Conservation (phyloP, 1,140 invertebrate species). For the Anoplophora glabripennis region DNA sequence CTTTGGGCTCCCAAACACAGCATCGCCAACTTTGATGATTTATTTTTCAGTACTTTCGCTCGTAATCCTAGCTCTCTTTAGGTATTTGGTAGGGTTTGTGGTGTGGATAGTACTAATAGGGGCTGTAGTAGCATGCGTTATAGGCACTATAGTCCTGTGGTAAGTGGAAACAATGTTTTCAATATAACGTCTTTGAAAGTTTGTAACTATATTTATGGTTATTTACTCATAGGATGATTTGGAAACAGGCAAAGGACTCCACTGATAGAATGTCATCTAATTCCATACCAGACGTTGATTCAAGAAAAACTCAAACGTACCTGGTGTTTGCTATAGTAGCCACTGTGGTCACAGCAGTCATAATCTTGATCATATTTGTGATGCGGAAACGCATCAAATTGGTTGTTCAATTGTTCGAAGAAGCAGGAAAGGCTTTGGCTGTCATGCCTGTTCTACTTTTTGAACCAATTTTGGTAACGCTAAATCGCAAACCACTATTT, state of each 20-base stretch:
- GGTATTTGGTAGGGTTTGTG: slow-evolving; percentile 61
- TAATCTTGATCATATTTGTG: slow-evolving; percentile 65
- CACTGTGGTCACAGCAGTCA: slow-evolving; percentile 61
- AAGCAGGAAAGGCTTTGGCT: slow-evolving; percentile 71
- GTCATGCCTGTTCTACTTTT: slow-evolving; percentile 70
- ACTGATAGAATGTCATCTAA: slow-evolving; percentile 5
- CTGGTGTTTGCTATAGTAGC: slow-evolving; percentile 60
- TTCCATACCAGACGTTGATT: slow-evolving; percentile 19
- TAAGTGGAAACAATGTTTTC: slow-evolving; percentile 46
- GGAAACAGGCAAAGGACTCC: slow-evolving; percentile 20
- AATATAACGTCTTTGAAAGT: too few species aligned
- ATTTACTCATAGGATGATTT: slow-evolving; percentile 30
- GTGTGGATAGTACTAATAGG: slow-evolving; percentile 68
- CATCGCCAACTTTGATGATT: background rate
- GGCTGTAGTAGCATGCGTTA: slow-evolving; percentile 57
- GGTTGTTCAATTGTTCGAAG: slow-evolving; percentile 69
- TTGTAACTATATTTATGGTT: too few species aligned
- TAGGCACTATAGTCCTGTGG: slow-evolving; percentile 66
- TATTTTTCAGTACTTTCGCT: slow-evolving; percentile 58
- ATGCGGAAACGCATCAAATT: slow-evolving; percentile 71
- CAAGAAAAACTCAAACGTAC: slow-evolving; percentile 46
- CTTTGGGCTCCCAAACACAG: slow-evolving; percentile 1
- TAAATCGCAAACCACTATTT: background rate
- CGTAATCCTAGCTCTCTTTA: slow-evolving; percentile 59
- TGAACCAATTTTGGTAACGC: slow-evolving; percentile 68